phyloP scores from a whole-genome alignment of 2,888 invertebrate species.

The Taphrorychus bicolor region DNA sequence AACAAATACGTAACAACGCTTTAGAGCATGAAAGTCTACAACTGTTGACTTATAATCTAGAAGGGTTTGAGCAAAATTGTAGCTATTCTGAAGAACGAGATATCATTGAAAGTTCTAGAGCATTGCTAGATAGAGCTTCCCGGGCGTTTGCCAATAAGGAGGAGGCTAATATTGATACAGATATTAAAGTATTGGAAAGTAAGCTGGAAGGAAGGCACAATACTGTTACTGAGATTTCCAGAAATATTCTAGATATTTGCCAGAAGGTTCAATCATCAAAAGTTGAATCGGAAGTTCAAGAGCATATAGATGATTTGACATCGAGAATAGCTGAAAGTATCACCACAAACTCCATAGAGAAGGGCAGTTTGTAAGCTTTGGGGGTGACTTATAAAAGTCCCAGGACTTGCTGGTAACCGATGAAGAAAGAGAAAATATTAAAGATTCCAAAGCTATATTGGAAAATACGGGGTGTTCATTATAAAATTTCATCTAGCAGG shows the following conservation, averaged over 20 bases:
- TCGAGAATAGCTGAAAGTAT: not conserved
- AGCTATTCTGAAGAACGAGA: constrained; percentile 29
- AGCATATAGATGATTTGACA: not conserved
- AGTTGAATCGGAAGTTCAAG: not conserved
- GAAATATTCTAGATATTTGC: not conserved
- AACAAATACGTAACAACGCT: not conserved
- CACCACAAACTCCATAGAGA: not conserved
- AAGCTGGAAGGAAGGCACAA: not conserved
- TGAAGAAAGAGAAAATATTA: not conserved
- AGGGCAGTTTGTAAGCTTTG: not conserved
- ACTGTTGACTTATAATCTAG: not conserved
- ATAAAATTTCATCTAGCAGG: too few relatives aligned
- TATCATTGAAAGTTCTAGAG: constrained; percentile 31
- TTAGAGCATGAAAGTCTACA: not conserved
- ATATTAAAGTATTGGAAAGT: constrained; percentile 1
- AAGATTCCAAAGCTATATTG: not conserved
- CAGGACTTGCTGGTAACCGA: not conserved
- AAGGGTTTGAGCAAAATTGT: not conserved
- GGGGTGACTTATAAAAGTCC: not conserved
- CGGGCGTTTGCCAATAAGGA: constrained; percentile 30
- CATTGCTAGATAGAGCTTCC: constrained; percentile 19
- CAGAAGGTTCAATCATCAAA: not conserved
- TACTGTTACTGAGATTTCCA: not conserved
- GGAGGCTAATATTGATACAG: constrained; percentile 10
- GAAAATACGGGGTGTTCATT: too few relatives aligned